Base-by-base conservation (phyloP, 1,140 invertebrate species). In the Babylonia areolata region DNA sequence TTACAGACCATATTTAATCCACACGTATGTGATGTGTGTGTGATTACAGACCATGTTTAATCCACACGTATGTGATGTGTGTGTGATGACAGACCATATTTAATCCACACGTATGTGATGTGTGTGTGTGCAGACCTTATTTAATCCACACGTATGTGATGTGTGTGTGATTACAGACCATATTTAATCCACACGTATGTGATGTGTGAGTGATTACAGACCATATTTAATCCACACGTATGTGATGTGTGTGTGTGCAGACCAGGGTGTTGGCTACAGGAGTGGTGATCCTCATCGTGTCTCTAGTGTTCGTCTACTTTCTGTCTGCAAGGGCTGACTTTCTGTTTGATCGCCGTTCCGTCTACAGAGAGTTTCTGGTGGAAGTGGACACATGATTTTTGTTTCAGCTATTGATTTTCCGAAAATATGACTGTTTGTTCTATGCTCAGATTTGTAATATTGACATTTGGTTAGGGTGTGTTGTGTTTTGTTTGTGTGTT, bases 281-380 rank as follows among this genome's bases (percentile, higher is more conserved):
- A 0, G 78, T 80, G 28, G 54, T 80, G 2, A 20, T 80, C 46
- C 12, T 58, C 20, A n/a, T 80, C 3, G 23, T 80, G 11, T 80
- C 78, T 0, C 54, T 80, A 40, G 46, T 80, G 42, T n/a, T 80
- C n/a, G 46, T 80, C n/a, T 80, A 80, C 78, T 51, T 9, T 11
- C 5, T 80, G 42, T 54, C 17, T 5, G 3, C 40, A 2, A 6
- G 37, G 11, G 20, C 78, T 17, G 78, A 80, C 28, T 12, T 80
- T 54, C 31, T 80, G 3, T 80, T 80, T 37, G 11, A 42, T 33
- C 78, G 33, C 31, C 31, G 33, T 3, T 5, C 2, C 3, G n/a
- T 80, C 15, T 80, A 42, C 28, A 80, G 78, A 28, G 78, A 80
- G 12, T 54, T 54, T 31, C 78, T 80, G 2, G n/a, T 54, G 0